Base-by-base conservation (phyloP, 2,797 vertebrate genomes). In the Telmatherina bonti region DNA sequence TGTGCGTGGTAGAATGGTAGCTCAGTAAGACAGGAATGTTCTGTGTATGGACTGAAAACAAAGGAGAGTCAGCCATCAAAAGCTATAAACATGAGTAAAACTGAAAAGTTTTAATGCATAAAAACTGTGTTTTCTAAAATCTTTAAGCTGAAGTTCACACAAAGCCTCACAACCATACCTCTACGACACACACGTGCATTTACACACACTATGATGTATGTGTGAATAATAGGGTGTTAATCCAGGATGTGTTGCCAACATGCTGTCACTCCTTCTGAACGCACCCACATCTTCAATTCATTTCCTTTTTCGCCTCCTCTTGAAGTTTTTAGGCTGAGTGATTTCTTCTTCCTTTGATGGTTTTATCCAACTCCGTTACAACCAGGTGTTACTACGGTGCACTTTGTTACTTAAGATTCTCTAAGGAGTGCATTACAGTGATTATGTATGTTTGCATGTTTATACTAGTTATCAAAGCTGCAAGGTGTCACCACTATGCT, bases 171-270 rank as follows among this genome's bases (percentile, higher is more conserved):
- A 79, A 66, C 41, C 57, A 24, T n/a, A 33, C 38, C 43, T 58
- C 29, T 63, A 61, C 83, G 70, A 12, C 35, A n/a, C 29, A 55
- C 68, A 56, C 16, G 13, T 35, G 47, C 68, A 56, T 49, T 38
- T 53, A 45, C 54, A 41, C 59, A 58, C 59, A 36, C 53, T 71
- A 18, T 83, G 80, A 85, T 84, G 72, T 72, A 85, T 76, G 83
- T 79, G 70, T 87, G 86, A 91, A 84, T 85, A 86, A 89, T 88
- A 90, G 85, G 76, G 87, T 90, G 87, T 88, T 90, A 88, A 89
- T 88, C 84, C 64, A 80, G 52, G 60, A 90, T 77, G 89, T 90
- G 90, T 85, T 76, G 78, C 78, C 69, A 78, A 89, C 67, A 73
- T 51, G 80, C 86, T 81, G 84, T 89, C 84, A 65, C 79, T 61